These are phyloP conservation scores for Xenops minutus DNA, from an alignment of 2,797 vertebrate species.

Conservation along the genomic window DNA sequence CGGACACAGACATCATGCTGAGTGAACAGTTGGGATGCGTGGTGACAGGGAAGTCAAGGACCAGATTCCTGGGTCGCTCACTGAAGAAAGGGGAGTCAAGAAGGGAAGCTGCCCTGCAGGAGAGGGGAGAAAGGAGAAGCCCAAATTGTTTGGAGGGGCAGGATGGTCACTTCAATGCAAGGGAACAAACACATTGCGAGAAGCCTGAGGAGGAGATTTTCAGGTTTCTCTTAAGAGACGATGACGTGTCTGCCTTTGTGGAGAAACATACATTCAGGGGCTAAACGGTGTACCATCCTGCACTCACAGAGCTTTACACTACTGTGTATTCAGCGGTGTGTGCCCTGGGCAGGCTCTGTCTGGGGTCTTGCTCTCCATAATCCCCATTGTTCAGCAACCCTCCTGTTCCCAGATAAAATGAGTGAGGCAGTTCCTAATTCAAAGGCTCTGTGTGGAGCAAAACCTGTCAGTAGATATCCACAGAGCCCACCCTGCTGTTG, in stretches of 20 bases:
- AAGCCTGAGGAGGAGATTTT: not conserved
- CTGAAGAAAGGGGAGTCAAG: not conserved
- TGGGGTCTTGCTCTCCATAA: not conserved
- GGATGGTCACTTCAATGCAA: not conserved
- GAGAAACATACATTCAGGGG: not conserved
- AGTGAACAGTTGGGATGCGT: rapidly evolving
- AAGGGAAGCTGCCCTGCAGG: not conserved
- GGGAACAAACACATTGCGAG: not conserved
- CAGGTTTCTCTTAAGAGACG: not conserved
- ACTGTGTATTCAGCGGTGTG: rapidly evolving
- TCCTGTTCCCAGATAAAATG: not conserved
- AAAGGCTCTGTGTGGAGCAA: not conserved
- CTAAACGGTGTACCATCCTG: not conserved
- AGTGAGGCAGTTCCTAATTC: not conserved
- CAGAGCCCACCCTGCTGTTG: not conserved
- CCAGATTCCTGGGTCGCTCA: not conserved
- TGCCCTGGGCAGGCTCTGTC: not conserved
- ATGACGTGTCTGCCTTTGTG: not conserved
- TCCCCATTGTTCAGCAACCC: not conserved
- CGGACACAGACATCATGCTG: not conserved
- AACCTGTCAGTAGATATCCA: not conserved
- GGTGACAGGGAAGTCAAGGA: not conserved
- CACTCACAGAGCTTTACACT: not conserved
- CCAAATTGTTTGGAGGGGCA: rapidly evolving
- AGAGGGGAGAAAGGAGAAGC: not conserved